Evolutionary conservation across 2,888 invertebrate species (phyloP).

Genomic region (Automeris io): DNA sequence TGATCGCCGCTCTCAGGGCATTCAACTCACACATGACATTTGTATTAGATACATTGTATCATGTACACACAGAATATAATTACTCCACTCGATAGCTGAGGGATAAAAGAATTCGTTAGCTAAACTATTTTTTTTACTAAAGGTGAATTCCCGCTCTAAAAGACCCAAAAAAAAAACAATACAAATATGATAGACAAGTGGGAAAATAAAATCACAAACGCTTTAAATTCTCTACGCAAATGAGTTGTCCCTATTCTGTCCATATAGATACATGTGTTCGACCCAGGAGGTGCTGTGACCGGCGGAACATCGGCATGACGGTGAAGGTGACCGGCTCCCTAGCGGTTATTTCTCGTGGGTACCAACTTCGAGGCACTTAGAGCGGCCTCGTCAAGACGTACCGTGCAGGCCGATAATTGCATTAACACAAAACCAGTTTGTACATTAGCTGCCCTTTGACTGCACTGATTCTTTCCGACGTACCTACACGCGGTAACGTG

Average conservation of each 20-base stretch:
- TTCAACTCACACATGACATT: no score
- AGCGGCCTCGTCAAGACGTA: slow-evolving; percentile 29
- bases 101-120: no score
- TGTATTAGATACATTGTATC: no score
- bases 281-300: neutral
- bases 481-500: slow-evolving; percentile 22
- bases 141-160: no score
- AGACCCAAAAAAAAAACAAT: no score
- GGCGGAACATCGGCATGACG: neutral
- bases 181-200: no score
- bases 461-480: slow-evolving; percentile 49
- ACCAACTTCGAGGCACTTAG: slow-evolving; percentile 28
- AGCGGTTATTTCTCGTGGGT: neutral
- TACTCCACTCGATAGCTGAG: no score
- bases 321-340: neutral
- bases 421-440: slow-evolving; percentile 53
- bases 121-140: no score
- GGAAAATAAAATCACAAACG: no score
- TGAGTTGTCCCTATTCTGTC: neutral
- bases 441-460: slow-evolving; percentile 47
- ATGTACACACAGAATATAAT: no score
- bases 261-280: neutral
- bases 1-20: no score
- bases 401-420: slow-evolving; percentile 41
- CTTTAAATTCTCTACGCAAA: no score